Evolutionary conservation across 2,888 invertebrate species (phyloP).

Genomic region (Hydrotaea cyrtoneurina): DNA sequence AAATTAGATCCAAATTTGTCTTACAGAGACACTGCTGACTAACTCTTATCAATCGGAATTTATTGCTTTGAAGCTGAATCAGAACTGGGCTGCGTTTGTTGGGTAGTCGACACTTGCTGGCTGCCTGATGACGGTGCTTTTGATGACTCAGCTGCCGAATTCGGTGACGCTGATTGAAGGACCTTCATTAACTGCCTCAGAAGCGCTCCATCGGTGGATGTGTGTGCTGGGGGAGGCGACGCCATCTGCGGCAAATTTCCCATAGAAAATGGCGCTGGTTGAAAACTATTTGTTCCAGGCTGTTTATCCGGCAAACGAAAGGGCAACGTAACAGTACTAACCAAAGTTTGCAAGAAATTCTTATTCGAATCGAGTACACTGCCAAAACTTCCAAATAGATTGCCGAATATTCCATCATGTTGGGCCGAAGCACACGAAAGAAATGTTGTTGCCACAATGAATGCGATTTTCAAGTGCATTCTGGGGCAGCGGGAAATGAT

Average conservation of each 20-base stretch:
- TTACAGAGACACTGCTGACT: too few species aligned
- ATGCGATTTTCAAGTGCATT: neutral
- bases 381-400: slow-evolving; percentile 3
- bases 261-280: neutral
- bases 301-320: neutral
- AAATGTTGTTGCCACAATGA: neutral
- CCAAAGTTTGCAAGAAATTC: neutral
- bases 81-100: too few species aligned
- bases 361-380: neutral
- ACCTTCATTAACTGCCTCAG: neutral
- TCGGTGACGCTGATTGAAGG: neutral
- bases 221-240: neutral
- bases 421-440: neutral
- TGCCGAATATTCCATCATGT: neutral
- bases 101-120: too few species aligned
- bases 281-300: neutral
- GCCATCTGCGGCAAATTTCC: neutral
- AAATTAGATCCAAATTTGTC: too few species aligned
- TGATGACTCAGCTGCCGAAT: neutral
- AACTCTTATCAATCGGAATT: too few species aligned
- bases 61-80: too few species aligned
- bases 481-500: neutral
- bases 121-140: too few species aligned
- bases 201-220: neutral
- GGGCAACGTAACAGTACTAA: neutral